Percentiles rank a stretch among this genome's conserved stretches.
phyloP scores from a whole-genome alignment of 92 coral and sea anemone species.

The Plumapathes pennacea region DNA sequence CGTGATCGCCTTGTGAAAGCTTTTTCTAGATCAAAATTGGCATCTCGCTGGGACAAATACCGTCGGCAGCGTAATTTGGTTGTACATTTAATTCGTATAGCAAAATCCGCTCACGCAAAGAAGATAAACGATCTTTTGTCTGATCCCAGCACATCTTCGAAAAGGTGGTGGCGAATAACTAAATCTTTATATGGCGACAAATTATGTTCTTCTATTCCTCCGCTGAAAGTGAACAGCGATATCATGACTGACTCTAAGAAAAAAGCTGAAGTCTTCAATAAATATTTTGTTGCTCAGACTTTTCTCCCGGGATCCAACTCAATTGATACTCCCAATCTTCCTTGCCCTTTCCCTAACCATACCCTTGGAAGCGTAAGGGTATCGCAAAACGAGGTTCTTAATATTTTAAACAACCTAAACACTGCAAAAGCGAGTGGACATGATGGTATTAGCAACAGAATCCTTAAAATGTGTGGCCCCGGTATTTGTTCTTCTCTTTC shows the following conservation, averaged over 20 bases:
- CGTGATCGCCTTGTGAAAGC: no score
- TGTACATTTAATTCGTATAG: no score
- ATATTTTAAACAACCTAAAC: background rate
- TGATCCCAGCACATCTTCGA: constrained; percentile 12
- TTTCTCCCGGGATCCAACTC: no score
- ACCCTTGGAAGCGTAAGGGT: background rate
- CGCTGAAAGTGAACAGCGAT: background rate
- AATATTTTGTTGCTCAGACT: constrained; percentile 13
- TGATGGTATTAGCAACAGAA: constrained; percentile 10
- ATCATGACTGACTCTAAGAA: constrained; percentile 6
- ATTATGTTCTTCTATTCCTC: constrained; percentile 9
- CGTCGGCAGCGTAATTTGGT: no score
- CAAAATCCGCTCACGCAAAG: no score
- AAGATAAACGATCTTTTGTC: no score
- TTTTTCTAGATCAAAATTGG: no score
- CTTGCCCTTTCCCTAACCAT: background rate
- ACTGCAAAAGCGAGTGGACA: constrained; percentile 11
- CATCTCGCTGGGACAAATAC: no score
- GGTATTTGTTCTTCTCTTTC: no score
- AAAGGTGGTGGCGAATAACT: constrained; percentile 23
- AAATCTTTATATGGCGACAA: constrained; percentile 7
- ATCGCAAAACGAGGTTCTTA: background rate
- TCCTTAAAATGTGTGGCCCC: background rate
- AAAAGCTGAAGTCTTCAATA: constrained; percentile 12
- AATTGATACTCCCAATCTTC: constrained; percentile 12